Base-by-base conservation (phyloP, 1,140 invertebrate genomes). In the Trichoplusia ni region DNA sequence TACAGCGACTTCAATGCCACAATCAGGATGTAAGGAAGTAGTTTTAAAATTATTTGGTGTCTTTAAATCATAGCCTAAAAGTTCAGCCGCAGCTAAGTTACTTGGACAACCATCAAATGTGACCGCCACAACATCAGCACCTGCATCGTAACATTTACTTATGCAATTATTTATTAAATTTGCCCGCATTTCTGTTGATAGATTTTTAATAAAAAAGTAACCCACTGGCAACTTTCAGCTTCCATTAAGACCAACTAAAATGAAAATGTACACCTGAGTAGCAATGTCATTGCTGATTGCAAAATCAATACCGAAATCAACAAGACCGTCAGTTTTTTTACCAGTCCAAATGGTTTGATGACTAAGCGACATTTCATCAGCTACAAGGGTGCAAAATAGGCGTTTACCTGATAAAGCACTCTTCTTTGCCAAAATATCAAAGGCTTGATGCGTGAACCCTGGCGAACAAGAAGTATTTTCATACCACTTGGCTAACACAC, bases 11-110 rank as follows among this genome's bases (percentile, higher is more conserved):
- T 69, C 69, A 21, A 75, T 33, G 18, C 59, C 27, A 35, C 47
- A 68, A 7, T 4, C 27, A n/a, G 81, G 79, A 54, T 88, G 81
- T 21, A 9, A 8, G 75, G 89, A 86, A 35, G 49, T 78, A 11
- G 73, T 73, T 64, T 73, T 58, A 9, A 64, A 42, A 67, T 75
- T 68, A 19, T 58, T 16, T 4, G 63, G n/a, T 31, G 56, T 11
- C 4, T 19, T 35, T 2, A 71, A 53, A 2, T 65, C 14, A 67
- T 71, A 71, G 9, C 74, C 74, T 25, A 73, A 25, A 7, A 62
- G 5, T 29, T 69, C 25, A 2, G 62, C 64, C 16, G 49, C 19
- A 16, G n/a, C 2, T 2, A 77, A 42, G 29, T 77, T 76, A 65
- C 47, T 21, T 70, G 69, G 11, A 60, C 63, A 49, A 37, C 79